These are phyloP conservation scores for Esox niger DNA, from an alignment of 2,113 vertebrate species.

Conservation along the genomic window DNA sequence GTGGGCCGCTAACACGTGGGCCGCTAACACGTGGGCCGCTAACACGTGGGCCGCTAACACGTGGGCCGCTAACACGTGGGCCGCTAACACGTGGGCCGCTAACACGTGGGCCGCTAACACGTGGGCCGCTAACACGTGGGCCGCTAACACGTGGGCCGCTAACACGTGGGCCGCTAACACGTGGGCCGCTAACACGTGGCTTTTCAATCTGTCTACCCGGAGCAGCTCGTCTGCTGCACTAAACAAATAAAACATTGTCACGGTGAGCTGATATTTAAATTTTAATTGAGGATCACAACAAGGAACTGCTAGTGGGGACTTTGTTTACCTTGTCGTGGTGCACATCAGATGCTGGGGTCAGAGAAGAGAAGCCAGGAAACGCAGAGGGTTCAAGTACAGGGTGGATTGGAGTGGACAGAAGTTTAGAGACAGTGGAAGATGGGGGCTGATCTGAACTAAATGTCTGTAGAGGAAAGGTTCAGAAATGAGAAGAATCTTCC, in stretches of 20 bases:
- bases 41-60: too few relatives aligned
- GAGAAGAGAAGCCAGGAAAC: constrained; percentile 70
- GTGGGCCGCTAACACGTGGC: too few relatives aligned
- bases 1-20: too few relatives aligned
- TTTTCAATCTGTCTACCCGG: neutral
- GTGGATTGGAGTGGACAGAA: constrained; percentile 46
- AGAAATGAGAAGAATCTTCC: neutral
- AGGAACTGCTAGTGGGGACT: too few relatives aligned
- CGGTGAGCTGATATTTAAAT: neutral
- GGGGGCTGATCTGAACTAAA: neutral
- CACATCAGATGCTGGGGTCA: constrained; percentile 42
- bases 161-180: too few relatives aligned
- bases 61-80: too few relatives aligned
- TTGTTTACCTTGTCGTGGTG: constrained; percentile 9
- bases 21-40: too few relatives aligned
- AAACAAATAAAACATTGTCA: neutral
- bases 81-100: too few relatives aligned
- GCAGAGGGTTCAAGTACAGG: constrained; percentile 73
- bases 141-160: too few relatives aligned
- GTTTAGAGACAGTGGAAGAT: neutral
- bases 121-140: too few relatives aligned
- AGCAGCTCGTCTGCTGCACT: neutral
- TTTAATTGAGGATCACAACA: too few relatives aligned
- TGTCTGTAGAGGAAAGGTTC: constrained; percentile 42
- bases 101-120: too few relatives aligned